Evolutionary conservation across 2,113 vertebrate genomes (phyloP).

Genomic region (Formicarius rufipectus): DNA sequence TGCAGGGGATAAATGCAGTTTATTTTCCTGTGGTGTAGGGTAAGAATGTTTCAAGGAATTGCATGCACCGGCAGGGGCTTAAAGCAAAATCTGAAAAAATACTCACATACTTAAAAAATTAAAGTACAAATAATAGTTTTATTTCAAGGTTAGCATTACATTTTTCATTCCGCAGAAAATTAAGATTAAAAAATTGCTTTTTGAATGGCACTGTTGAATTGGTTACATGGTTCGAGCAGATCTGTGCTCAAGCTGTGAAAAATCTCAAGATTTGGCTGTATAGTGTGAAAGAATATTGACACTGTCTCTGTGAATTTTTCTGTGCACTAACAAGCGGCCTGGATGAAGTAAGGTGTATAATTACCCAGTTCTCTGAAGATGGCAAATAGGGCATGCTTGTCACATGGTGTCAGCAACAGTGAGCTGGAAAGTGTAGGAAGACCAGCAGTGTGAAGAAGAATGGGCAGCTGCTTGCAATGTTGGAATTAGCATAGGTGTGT

Average conservation of each 20-base stretch:
- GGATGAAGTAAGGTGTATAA: background rate
- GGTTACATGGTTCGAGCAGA: background rate
- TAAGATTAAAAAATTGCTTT: background rate
- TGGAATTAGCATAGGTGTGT: constrained; percentile 22
- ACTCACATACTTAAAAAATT: constrained; percentile 18
- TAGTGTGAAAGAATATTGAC: background rate
- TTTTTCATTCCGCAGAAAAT: constrained; percentile 38
- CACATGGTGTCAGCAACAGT: background rate
- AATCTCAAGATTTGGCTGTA: background rate
- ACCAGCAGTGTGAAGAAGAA: background rate
- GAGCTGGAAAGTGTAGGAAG: background rate
- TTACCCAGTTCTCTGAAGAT: background rate
- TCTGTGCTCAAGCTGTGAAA: background rate
- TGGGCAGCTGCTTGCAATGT: background rate
- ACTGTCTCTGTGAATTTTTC: background rate
- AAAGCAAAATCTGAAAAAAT: constrained; percentile 15
- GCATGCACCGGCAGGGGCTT: background rate
- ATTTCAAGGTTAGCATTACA: constrained; percentile 10
- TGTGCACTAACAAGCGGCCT: background rate
- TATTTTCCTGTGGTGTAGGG: background rate
- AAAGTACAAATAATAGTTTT: constrained; percentile 22
- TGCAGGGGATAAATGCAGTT: constrained; percentile 1
- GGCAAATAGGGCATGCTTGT: background rate
- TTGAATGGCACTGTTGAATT: background rate
- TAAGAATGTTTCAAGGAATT: constrained; percentile 25